phyloP scores from a whole-genome alignment of 2,888 invertebrate species.

The Phalera bucephala region DNA sequence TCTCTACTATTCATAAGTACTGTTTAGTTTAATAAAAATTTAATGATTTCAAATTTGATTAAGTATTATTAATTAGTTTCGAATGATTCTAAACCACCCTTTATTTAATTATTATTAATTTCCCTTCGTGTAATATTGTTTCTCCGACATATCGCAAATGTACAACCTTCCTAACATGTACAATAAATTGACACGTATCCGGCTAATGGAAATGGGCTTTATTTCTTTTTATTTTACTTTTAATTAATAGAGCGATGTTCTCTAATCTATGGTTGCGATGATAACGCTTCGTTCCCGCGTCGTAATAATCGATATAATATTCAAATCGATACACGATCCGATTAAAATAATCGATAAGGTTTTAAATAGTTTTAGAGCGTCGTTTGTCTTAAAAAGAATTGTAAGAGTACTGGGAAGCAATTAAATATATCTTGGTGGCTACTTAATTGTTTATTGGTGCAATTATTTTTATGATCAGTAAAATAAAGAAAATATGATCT shows the following conservation, averaged over 20 bases:
- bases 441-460: no score
- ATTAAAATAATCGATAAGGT: slow-evolving; percentile 31
- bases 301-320: slow-evolving; percentile 31
- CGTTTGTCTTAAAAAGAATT: no score
- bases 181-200: slow-evolving; percentile 34
- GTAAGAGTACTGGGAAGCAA: slow-evolving; percentile 1
- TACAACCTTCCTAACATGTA: slow-evolving; percentile 20
- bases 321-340: slow-evolving; percentile 31
- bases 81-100: no score
- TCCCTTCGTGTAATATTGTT: no score
- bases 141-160: no score
- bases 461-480: no score
- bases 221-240: slow-evolving; percentile 32
- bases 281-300: slow-evolving; percentile 28
- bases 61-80: no score
- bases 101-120: no score
- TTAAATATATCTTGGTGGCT: slow-evolving; percentile 7
- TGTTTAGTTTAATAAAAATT: no score
- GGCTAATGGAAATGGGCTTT: slow-evolving; percentile 31
- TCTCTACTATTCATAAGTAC: no score
- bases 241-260: slow-evolving; percentile 33
- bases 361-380: slow-evolving; percentile 12
- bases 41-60: no score
- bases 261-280: slow-evolving; percentile 27
- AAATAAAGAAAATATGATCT: no score